A percentile compares a stretch with the other conserved stretches of the same genome.
Conservation (phyloP, 2,888 invertebrate genomes). For the Drosophila mimica region DNA sequence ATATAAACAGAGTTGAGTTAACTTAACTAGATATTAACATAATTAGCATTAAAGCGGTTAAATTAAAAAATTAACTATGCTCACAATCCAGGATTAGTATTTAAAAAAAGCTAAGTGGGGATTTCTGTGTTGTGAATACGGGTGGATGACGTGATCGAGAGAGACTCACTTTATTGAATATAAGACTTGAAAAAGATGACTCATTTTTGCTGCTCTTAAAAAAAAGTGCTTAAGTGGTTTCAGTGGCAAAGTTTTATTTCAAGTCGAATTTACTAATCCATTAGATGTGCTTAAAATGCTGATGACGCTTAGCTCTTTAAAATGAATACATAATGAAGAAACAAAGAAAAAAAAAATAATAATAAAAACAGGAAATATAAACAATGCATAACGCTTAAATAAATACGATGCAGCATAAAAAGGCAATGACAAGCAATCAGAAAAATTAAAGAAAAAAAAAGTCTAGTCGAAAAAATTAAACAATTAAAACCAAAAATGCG, state of each 20-base stretch:
- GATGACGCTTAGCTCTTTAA: constrained; percentile 32
- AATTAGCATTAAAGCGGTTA: neutral
- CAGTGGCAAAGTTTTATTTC: constrained; percentile 61
- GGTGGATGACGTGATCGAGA: constrained; percentile 62
- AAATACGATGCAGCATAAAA: constrained; percentile 34
- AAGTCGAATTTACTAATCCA: constrained; percentile 47
- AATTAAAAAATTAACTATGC: neutral
- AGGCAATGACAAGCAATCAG: constrained; percentile 19
- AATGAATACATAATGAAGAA: neutral
- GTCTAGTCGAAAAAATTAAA: constrained; percentile 13
- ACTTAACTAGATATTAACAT: neutral
- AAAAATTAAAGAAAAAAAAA: neutral
- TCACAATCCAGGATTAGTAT: neutral
- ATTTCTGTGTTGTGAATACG: neutral
- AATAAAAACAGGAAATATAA: constrained; percentile 71
- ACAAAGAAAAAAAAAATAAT: neutral
- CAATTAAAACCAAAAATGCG: constrained; percentile 47
- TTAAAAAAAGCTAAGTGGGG: neutral
- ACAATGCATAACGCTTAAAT: constrained; percentile 49
- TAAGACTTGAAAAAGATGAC: constrained; percentile 17
- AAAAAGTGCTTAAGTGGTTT: constrained; percentile 39
- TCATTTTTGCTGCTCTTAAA: constrained; percentile 11
- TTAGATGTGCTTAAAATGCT: constrained; percentile 58
- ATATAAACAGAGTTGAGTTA: neutral
- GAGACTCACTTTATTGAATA: constrained; percentile 20